These are phyloP conservation scores for Castor canadensis DNA, from an alignment of 2,113 vertebrate species.

Conservation along the genomic window DNA sequence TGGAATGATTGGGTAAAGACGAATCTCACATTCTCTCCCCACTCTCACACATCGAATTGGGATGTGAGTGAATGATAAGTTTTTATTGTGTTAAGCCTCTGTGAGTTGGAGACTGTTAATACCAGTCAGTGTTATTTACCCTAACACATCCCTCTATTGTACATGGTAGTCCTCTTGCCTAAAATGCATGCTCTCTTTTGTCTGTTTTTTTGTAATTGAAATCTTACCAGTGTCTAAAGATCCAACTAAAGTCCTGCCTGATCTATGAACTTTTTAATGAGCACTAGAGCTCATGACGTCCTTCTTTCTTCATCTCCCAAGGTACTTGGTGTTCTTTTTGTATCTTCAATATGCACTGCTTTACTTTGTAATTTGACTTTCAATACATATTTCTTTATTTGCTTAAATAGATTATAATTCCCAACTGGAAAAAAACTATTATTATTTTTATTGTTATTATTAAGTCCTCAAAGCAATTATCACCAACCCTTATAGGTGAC, in stretches of 20 bases:
- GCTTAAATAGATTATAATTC: background rate
- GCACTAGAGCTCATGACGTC: background rate
- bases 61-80: too few species aligned
- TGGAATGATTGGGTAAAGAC: too few species aligned
- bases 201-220: background rate
- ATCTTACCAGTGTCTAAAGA: background rate
- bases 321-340: background rate
- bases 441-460: constrained; percentile 2
- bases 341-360: background rate
- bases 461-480: constrained; percentile 40
- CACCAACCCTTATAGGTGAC: background rate
- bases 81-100: too few species aligned
- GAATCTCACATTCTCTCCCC: too few species aligned
- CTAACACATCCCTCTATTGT: too few species aligned
- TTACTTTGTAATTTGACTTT: background rate
- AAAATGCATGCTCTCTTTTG: background rate
- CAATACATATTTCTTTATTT: background rate
- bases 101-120: too few species aligned
- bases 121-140: too few species aligned
- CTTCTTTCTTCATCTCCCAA: background rate
- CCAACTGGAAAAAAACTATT: background rate
- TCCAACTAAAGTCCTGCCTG: background rate
- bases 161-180: too few species aligned
- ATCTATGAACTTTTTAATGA: background rate
- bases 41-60: too few species aligned